Base-by-base conservation (phyloP, 2,113 vertebrate species). In the Gulo gulo region DNA sequence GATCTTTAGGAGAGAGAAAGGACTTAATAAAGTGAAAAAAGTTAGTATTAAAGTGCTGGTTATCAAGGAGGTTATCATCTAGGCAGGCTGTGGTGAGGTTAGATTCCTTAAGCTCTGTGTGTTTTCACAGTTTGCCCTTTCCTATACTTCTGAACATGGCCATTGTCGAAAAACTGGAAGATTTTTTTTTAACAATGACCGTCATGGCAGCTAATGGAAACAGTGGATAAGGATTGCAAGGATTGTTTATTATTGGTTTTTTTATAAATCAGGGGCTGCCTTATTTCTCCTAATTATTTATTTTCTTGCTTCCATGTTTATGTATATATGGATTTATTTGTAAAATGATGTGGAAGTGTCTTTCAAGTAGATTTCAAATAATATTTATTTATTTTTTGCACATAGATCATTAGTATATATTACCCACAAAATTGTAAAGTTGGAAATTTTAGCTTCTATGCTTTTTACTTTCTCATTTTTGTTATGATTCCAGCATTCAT, bases 341-440 rank as follows among this genome's bases (percentile, higher is more conserved):
- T 73, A 91, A 94, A 93, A 73, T 26, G 16, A 29, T 86, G 4
- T 55, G 79, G 21, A 78, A 73, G 21, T 65, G 3, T 59, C 59
- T 95, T 95, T 78, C 86, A 96, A 89, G 26, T 65, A 57, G 67
- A 67, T 82, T 94, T 96, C 47, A 42, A 94, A 50, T 63, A 67
- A 59, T 39, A n/a, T 24, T 93, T 39, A 39, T 31, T 93, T 97
- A 69, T 61, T 92, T 96, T 96, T 96, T 57, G 0, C 24, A 67
- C 42, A 79, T 65, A 85, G 21, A 86, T 95, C 94, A 91, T 81
- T 16, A 52, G 5, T 61, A 36, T 65, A n/a, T 80, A 71, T 91
- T 63, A 45, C 6, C 31, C 29, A 12, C 10, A 69, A 4, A 63
- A 69, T 57, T 94, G 45, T 8, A 71, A 73, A 93, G 34, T 78